Percentiles rank a stretch among this genome's conserved stretches.
phyloP scores from a whole-genome alignment of 2,113 vertebrate genomes.

The Pteruthius melanotis region DNA sequence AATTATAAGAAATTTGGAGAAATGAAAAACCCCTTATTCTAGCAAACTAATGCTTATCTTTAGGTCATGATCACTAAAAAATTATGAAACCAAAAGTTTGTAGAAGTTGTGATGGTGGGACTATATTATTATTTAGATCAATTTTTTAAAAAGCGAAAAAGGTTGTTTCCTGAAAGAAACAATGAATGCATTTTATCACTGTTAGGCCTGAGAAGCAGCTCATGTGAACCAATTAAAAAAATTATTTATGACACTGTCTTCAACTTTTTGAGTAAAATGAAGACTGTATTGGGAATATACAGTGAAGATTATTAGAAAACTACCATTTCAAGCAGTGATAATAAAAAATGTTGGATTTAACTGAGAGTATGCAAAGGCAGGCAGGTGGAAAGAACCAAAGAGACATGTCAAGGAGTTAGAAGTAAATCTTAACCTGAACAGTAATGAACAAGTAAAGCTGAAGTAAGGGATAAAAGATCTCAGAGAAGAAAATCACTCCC shows the following conservation, averaged over 20 bases:
- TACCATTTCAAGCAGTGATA: not conserved
- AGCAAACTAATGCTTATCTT: not conserved
- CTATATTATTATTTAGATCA: not conserved
- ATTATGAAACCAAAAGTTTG: not conserved
- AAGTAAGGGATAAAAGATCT: not conserved
- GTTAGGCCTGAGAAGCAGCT: not conserved
- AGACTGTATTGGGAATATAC: not conserved
- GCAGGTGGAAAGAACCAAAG: not conserved
- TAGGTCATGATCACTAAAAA: not conserved
- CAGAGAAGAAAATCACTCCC: not conserved
- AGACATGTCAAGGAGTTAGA: not conserved
- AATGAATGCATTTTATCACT: not conserved
- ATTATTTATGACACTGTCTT: not conserved
- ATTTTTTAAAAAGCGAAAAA: not conserved
- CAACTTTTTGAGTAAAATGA: not conserved
- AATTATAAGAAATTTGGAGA: not conserved
- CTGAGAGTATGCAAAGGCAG: not conserved
- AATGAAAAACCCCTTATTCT: not conserved
- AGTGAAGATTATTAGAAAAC: not conserved
- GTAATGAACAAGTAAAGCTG: not conserved
- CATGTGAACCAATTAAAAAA: rapidly evolving
- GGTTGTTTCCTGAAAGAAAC: not conserved
- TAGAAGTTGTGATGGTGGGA: not conserved
- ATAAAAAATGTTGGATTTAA: not conserved
- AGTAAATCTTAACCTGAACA: not conserved